A percentile compares a stretch with the other conserved stretches of the same genome.
phyloP scores from a whole-genome alignment of 2,888 invertebrate genomes.

The Oxycera nigricornis region DNA sequence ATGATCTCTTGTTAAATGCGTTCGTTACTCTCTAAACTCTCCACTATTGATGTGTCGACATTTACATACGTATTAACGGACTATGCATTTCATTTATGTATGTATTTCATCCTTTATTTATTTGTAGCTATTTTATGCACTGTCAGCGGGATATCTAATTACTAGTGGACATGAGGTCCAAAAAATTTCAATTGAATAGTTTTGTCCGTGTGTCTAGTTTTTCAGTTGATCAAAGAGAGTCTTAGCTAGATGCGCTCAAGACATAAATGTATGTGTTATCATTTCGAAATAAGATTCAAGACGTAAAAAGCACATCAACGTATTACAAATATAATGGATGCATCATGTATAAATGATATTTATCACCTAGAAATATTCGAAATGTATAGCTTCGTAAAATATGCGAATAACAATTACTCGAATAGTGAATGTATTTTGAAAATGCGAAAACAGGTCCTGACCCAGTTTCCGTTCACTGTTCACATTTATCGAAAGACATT shows the following conservation, averaged over 20 bases:
- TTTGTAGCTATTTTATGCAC: background rate
- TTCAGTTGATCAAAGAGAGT: background rate
- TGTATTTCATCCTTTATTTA: background rate
- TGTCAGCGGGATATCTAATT: background rate
- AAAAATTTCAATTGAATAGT: no score
- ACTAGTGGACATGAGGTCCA: background rate
- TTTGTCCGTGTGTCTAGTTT: background rate
- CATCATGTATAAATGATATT: conserved; percentile 1
- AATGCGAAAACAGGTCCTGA: conserved; percentile 27
- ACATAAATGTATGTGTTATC: background rate
- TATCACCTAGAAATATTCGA: background rate
- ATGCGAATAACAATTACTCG: background rate
- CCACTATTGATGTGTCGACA: background rate
- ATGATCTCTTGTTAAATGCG: background rate
- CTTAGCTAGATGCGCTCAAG: background rate
- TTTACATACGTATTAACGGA: conserved; percentile 8
- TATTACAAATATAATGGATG: conserved; percentile 9
- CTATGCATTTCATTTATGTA: background rate
- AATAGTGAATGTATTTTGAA: background rate
- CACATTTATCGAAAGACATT: background rate
- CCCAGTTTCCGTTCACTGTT: background rate
- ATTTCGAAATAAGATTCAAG: background rate
- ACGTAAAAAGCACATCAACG: conserved; percentile 16
- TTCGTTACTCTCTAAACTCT: conserved; percentile 6
- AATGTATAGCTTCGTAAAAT: background rate